These are phyloP conservation scores for Gorsachius magnificus DNA, from an alignment of 2,797 vertebrate species.

Conservation along the genomic window DNA sequence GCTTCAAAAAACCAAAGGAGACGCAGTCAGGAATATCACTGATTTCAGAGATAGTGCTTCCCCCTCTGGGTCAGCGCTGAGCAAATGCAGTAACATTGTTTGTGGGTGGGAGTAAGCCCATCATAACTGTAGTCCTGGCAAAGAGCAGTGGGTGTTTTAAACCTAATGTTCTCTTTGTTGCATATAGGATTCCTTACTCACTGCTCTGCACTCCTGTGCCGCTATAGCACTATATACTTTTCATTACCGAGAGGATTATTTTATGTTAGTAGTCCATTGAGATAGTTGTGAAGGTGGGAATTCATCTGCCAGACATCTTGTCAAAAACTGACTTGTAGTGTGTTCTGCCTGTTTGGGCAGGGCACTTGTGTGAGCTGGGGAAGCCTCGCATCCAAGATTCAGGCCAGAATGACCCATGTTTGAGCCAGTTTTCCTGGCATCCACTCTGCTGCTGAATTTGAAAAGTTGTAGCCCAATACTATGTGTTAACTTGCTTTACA, in stretches of 20 bases:
- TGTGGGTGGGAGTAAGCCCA: neutral
- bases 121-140: neutral
- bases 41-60: neutral
- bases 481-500: neutral
- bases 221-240: neutral
- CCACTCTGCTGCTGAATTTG: neutral
- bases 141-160: neutral
- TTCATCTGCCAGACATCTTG: neutral
- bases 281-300: neutral
- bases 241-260: neutral
- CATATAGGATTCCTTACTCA: neutral
- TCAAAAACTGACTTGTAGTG: neutral
- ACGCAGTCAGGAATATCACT: fast-evolving
- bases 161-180: neutral
- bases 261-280: neutral
- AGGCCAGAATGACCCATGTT: neutral
- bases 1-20: neutral
- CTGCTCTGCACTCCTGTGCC: neutral
- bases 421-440: neutral
- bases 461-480: neutral
- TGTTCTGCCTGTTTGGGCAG: neutral
- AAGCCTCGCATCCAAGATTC: neutral
- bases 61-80: neutral
- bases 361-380: neutral
- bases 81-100: neutral